phyloP scores from a whole-genome alignment of 2,888 invertebrate genomes.

The Euproctis similis region DNA sequence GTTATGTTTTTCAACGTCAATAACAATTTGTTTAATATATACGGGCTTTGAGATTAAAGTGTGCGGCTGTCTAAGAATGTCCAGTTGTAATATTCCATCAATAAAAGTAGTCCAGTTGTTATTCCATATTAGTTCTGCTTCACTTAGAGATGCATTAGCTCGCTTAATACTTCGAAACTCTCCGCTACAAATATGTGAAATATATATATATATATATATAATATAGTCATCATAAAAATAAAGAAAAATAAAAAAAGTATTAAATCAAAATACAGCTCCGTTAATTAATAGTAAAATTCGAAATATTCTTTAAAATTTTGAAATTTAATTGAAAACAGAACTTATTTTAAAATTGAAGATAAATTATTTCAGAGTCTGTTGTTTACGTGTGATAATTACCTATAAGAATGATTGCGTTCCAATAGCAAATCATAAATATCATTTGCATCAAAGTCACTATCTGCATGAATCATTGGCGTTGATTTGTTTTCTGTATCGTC shows the following conservation, averaged over 20 bases:
- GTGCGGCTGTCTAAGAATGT: slow-evolving; percentile 76
- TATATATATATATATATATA: too few species aligned
- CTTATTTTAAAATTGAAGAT: too few species aligned
- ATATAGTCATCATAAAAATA: too few species aligned
- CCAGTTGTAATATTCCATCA: slow-evolving; percentile 87
- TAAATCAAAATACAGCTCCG: too few species aligned
- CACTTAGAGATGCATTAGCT: slow-evolving; percentile 27
- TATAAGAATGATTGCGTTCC: slow-evolving; percentile 32
- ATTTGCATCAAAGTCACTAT: slow-evolving; percentile 1
- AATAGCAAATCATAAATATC: slow-evolving; percentile 35
- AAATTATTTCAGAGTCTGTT: too few species aligned
- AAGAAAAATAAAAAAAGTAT: too few species aligned
- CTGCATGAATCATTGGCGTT: not conserved
- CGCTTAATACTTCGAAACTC: slow-evolving; percentile 37
- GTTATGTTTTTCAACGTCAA: slow-evolving; percentile 31
- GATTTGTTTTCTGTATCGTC: not conserved
- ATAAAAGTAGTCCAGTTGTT: slow-evolving; percentile 88
- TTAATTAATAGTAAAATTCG: too few species aligned
- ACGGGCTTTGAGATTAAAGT: slow-evolving; percentile 79
- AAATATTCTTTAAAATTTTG: too few species aligned
- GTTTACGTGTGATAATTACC: too few species aligned
- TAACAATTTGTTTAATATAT: slow-evolving; percentile 30
- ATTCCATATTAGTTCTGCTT: slow-evolving; percentile 74
- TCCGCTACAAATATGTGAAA: slow-evolving; percentile 22
- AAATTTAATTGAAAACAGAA: too few species aligned